Evolutionary conservation across 2,797 vertebrate genomes (phyloP).

Genomic region (Falco cherrug): DNA sequence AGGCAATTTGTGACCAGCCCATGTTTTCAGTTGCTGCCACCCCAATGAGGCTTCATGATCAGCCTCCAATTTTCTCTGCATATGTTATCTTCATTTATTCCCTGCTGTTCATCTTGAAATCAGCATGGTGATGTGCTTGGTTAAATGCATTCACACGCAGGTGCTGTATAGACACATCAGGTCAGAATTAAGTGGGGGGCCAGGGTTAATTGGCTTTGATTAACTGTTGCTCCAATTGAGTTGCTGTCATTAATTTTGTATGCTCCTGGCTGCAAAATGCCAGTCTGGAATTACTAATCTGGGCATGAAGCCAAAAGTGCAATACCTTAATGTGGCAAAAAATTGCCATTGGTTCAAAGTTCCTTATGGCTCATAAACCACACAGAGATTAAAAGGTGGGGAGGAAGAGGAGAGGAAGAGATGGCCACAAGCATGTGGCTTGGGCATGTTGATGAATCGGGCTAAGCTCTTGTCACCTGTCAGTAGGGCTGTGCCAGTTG

Average conservation of each 20-base stretch:
- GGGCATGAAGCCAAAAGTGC: not conserved
- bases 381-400: not conserved
- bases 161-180: not conserved
- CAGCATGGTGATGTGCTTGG: not conserved
- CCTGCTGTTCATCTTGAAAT: not conserved
- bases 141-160: not conserved
- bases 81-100: not conserved
- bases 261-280: not conserved
- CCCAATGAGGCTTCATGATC: not conserved
- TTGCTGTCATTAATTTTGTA: not conserved
- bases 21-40: not conserved
- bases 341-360: not conserved
- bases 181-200: constrained; percentile 6
- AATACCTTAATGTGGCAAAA: not conserved
- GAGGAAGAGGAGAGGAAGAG: not conserved
- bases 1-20: not conserved
- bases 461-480: not conserved
- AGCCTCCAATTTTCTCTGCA: not conserved
- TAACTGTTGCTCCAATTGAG: not conserved
- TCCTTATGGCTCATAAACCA: not conserved
- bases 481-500: not conserved
- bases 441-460: not conserved
- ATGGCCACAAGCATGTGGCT: not conserved
- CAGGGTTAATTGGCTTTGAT: constrained; percentile 15
- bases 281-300: not conserved